Percentiles rank a stretch among this genome's conserved stretches.
These are phyloP conservation scores for Drosophila miranda DNA, from an alignment of 1,140 invertebrate genomes.

Conservation along the genomic window DNA sequence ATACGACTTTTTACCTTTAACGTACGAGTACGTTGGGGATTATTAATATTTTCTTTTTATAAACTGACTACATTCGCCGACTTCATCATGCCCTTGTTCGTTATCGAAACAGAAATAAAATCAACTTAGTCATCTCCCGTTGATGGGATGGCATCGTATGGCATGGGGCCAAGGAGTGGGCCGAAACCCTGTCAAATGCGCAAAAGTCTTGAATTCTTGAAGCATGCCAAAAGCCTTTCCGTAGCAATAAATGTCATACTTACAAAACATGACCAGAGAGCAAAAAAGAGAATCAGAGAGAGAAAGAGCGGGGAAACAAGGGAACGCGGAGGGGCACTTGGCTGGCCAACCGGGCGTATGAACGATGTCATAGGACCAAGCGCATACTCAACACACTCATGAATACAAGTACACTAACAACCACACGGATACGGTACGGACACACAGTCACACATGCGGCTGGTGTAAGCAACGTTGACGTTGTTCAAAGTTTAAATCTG, in stretches of 20 bases:
- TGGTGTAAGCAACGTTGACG: constrained; percentile 69
- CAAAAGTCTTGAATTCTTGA: constrained; percentile 59
- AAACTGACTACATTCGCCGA: too few relatives aligned
- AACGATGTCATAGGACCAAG: constrained; percentile 72
- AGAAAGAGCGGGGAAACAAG: not conserved
- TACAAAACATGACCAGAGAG: constrained; percentile 36
- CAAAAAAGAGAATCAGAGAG: not conserved
- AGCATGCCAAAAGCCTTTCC: constrained; percentile 77
- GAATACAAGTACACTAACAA: constrained; percentile 18
- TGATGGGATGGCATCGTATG: not conserved
- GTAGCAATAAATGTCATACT: constrained; percentile 78
- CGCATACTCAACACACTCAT: constrained; percentile 38
- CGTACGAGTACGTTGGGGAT: not conserved
- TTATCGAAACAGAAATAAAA: constrained; percentile 30
- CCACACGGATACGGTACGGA: constrained; percentile 8
- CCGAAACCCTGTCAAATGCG: constrained; percentile 48
- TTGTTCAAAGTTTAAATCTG: constrained; percentile 80
- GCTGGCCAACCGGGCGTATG: constrained; percentile 75
- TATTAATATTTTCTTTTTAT: not conserved
- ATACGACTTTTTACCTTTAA: not conserved
- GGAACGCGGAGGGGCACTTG: constrained; percentile 49
- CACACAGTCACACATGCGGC: constrained; percentile 42
- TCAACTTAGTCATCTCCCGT: constrained; percentile 36
- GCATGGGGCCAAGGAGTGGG: not conserved
- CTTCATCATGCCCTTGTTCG: too few relatives aligned